Base-by-base conservation (phyloP, 1,140 invertebrate genomes). In the Colletes gigas region DNA sequence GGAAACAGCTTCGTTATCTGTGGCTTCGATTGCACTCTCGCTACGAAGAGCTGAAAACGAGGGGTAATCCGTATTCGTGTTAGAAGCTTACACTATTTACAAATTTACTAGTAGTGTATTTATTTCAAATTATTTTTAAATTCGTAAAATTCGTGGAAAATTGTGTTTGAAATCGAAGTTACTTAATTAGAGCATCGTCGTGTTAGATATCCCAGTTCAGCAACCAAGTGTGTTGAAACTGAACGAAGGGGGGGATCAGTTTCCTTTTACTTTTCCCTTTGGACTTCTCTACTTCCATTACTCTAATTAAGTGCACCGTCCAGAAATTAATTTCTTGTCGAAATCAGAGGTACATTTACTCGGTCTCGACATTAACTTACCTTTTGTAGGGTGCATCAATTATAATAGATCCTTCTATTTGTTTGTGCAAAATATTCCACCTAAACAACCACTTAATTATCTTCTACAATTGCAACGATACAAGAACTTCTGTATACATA, bases 1-100 rank as follows among this genome's bases (percentile, higher is more conserved):
- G 92, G 91, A n/a, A 89, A 82, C 0, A 92, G 69, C 52, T 87
- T 91, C 17, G 89, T 92, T 76, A 90, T 88, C 63, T 92, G 89
- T 12, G 91, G 90, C 60, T 81, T 88, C 14, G 83, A 67, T 19
- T 87, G 78, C 30, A 87, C 83, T 88, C 87, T 81, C 66, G 47
- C 71, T n/a, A 69, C 63, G 44, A 86, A 85, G 81, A 91, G 72
- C 91, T 92, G 55, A 44, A 76, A 88, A 71, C 7, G 59, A 55
- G 21, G 21, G 10, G 60, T 19, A 70, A 8, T 4, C 54, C 44
- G 4, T 4, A 57, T 55, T 21, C 15, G 50, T 70, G 30, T 30
- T 30, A 30, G 30, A 30, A 30, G 30, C 30, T 30, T 30, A 30
- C 30, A 30, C 30, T 30, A 30, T 30, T 30, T 30, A 30, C 30